These are phyloP conservation scores for Embiotoca jacksoni DNA, from an alignment of 2,113 vertebrate genomes.

Conservation along the genomic window DNA sequence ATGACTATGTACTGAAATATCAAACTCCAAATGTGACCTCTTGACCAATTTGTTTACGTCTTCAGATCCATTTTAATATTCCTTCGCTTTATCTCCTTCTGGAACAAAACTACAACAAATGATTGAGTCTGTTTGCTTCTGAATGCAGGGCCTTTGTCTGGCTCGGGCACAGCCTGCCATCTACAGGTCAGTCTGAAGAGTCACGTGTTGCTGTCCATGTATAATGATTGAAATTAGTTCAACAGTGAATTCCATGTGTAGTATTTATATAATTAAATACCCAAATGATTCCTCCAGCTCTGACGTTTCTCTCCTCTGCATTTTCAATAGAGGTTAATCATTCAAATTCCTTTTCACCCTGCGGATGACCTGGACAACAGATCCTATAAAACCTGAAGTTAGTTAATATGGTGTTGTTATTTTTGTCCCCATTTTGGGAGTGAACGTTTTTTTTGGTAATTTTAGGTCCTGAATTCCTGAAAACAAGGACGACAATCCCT, in stretches of 20 bases:
- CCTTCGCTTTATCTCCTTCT: too few relatives aligned
- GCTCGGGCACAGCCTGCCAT: not conserved
- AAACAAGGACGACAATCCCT: too few relatives aligned
- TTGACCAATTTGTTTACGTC: not conserved
- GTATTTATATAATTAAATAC: constrained; percentile 50
- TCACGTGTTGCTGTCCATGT: constrained; percentile 1
- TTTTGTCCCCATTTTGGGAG: too few relatives aligned
- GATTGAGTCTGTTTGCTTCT: not conserved
- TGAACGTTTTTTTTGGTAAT: too few relatives aligned
- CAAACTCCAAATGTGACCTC: not conserved
- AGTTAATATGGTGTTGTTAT: too few relatives aligned
- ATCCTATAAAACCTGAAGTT: too few relatives aligned
- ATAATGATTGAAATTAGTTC: constrained; percentile 24
- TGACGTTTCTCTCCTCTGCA: not conserved
- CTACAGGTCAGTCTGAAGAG: constrained; percentile 28
- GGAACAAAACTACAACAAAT: too few relatives aligned
- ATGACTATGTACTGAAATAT: not conserved
- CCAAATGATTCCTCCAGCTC: not conserved
- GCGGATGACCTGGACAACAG: too few relatives aligned
- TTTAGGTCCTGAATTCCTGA: too few relatives aligned
- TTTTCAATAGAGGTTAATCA: too few relatives aligned
- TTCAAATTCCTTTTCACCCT: too few relatives aligned
- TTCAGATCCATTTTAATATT: not conserved
- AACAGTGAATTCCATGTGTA: not conserved
- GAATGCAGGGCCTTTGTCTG: constrained; percentile 9